Base-by-base conservation (phyloP, 2,888 invertebrate genomes). In the Limnephilus marmoratus region DNA sequence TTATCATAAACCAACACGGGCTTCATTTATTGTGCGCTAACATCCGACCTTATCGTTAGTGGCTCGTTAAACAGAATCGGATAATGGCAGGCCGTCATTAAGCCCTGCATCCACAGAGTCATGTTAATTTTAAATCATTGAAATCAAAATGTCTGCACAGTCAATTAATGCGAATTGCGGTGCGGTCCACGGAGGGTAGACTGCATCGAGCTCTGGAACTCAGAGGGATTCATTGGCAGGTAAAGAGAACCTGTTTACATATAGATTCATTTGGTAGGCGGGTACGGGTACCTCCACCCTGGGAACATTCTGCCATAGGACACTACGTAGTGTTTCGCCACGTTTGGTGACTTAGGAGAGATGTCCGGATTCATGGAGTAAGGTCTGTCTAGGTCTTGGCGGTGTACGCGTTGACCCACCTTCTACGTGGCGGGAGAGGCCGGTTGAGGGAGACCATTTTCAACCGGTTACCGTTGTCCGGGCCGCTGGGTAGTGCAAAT, bases 81-180 rank as follows among this genome's bases (percentile, higher is more conserved):
- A 29, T 86, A 86, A 86, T 86, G 86, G 86, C 45, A 31, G n/a
- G 86, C 86, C 31, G 49, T 29, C 45, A 49, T 53, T 49, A 49
- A 15, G n/a, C 15, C 49, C n/a, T 49, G 49, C 86, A 45, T 86
- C 45, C 49, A 18, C 86, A 37, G 86, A 68, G 45, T 49, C 13
- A 80, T 80, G 88, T 68, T 88, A 80, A 68, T 88, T 88, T 88
- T 80, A 68, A 80, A 90, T 92, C 90, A 92, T 92, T 92, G 90
- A 90, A 92, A 92, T 90, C 92, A 90, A 90, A 86, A 92, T 92
- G 90, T 92, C 85, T 24, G 87, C 92, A 92, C 92, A 87, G 90
- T 85, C 87, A 92, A 92, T 92, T 92, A 92, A 80, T 90, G 85
- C 87, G 87, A 45, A 81, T 92, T 80, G 83, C 82, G 49, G n/a